These are phyloP conservation scores for Capitella teleta DNA, from an alignment of 1,140 invertebrate genomes.

Conservation along the genomic window DNA sequence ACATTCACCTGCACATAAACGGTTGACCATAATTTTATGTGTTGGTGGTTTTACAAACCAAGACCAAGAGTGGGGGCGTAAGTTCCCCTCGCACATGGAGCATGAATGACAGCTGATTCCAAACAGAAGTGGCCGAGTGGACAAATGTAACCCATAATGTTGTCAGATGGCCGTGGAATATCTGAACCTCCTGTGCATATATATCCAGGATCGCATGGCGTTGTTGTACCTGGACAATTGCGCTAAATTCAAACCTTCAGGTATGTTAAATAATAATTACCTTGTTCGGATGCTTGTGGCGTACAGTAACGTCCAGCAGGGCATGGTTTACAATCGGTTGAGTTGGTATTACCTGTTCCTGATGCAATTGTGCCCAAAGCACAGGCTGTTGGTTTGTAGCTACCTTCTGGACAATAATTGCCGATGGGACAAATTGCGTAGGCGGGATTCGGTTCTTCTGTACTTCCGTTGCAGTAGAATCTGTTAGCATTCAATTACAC, in stretches of 20 bases:
- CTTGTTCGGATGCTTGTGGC: conserved; percentile 25
- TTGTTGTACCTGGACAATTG: conserved; percentile 19
- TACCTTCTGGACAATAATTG: conserved; percentile 35
- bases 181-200: conserved; percentile 32
- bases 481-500: conserved; percentile 13
- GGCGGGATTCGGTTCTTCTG: conserved; percentile 23
- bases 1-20: conserved; percentile 2
- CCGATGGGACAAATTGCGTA: conserved; percentile 29
- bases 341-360: conserved; percentile 24
- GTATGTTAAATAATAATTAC: conserved; percentile 12
- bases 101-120: conserved; percentile 21
- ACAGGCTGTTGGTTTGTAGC: conserved; percentile 27
- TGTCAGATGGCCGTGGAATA: conserved; percentile 23
- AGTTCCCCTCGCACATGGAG: conserved; percentile 21
- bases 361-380: conserved; percentile 29
- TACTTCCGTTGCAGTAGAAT: conserved; percentile 34
- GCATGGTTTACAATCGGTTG: conserved; percentile 29
- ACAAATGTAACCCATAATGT: conserved; percentile 31
- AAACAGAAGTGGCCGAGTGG: conserved; percentile 32
- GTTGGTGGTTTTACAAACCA: not conserved
- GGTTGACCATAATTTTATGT: not conserved
- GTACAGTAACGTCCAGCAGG: conserved; percentile 36
- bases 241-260: not conserved
- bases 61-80: conserved; percentile 15
- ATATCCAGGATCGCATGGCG: conserved; percentile 28